Conservation (phyloP, 1,140 invertebrate genomes). For the Tetragonula clypearis region DNA sequence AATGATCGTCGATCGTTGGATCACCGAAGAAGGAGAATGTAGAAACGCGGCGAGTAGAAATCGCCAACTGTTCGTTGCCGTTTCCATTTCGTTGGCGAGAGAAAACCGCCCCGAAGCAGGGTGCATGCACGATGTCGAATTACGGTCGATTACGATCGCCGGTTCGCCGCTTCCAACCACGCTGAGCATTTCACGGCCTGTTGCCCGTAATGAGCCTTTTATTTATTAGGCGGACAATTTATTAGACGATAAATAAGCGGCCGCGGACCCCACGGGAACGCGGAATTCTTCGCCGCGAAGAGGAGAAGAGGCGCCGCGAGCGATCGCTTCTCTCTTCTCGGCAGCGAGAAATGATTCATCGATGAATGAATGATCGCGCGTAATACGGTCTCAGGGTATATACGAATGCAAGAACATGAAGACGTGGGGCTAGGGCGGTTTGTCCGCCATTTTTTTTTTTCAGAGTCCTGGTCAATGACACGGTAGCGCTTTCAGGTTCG, state of each 20-base stretch:
- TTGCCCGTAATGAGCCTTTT: constrained; percentile 57
- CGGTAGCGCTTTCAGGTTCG: background rate
- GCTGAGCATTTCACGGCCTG: constrained; percentile 37
- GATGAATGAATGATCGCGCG: constrained; percentile 8
- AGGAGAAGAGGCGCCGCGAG: constrained; percentile 11
- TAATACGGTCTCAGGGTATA: background rate
- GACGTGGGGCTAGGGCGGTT: background rate
- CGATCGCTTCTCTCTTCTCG: too few relatives aligned
- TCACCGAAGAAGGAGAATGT: background rate
- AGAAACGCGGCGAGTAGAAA: constrained; percentile 23
- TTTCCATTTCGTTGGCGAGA: constrained; percentile 6
- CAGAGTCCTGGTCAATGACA: background rate
- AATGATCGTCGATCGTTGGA: background rate
- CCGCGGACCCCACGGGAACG: constrained; percentile 1
- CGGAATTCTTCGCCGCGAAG: constrained; percentile 19
- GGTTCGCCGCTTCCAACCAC: constrained; percentile 40
- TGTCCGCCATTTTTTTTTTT: background rate
- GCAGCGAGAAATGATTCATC: background rate
- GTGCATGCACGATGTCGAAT: constrained; percentile 55
- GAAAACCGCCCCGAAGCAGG: background rate
- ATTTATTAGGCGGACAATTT: constrained; percentile 61
- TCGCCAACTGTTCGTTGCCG: constrained; percentile 49
- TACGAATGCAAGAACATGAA: background rate
- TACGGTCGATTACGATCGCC: constrained; percentile 59
- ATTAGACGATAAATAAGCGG: constrained; percentile 58